Evolutionary conservation across 2,888 invertebrate genomes (phyloP), one percentile per base, ranked within the genome.

Genomic region (Meliscaeva auricollis): DNA sequence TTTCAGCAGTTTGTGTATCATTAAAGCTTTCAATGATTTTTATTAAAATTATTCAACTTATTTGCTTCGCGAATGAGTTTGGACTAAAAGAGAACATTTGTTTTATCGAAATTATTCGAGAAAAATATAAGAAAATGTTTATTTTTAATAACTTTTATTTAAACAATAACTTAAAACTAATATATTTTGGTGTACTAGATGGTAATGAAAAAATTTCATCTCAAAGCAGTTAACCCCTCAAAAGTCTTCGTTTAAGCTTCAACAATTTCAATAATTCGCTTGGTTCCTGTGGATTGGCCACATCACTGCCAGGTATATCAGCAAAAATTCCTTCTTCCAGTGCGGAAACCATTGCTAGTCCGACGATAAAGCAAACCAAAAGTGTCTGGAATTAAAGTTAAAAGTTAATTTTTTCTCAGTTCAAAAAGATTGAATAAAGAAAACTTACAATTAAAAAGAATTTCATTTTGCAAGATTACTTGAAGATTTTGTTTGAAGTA

Each of bases 241-340:
- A 41, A n/a, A 58, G n/a, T 3, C 41, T 60, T 2, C 46, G 64
- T 30, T 64, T 64, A 1, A 60, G 22, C 1, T 64, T 64, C 22
- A 62, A 62, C 44, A 62, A 17, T 46, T 46, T 46, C 1, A 46
- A 30, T 0, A 17, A 13, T 46, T 46, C 46, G 13, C 17, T 64
- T 17, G 64, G 64, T 8, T 64, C 64, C 30, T 46, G 64, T 46
- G 64, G 64, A 11, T 60, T 60, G 60, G 5, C 8, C 0, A 60
- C 15, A 15, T 60, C 60, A 44, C 22, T 41, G 13, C 41, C 60
- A 1, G 60, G 60, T 60, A 60, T 15, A 26, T 60, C 60, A 15
- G 22, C 41, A 3, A 60, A 15, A 9, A 60, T 41, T 22, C 60
- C 60, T 41, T 60, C 60, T 41, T 60, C 60, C 0, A 22, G n/a